Conservation (phyloP, 2,888 invertebrate genomes). For the Toxonevra muliebris region DNA sequence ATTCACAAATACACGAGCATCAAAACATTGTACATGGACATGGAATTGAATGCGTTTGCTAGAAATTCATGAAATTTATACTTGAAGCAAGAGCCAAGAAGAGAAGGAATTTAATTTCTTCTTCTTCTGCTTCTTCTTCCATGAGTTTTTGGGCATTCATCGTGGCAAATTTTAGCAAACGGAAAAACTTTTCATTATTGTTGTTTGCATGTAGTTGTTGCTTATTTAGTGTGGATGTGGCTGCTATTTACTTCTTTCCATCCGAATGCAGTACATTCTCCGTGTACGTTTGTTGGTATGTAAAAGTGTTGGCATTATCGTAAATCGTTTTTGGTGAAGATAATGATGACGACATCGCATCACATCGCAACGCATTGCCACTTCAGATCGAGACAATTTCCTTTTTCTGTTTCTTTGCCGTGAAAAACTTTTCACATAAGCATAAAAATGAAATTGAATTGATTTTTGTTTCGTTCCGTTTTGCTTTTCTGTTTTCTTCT, state of each 20-base stretch:
- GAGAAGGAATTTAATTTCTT: too few species aligned
- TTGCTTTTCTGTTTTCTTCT: too few species aligned
- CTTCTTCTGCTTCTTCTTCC: too few species aligned
- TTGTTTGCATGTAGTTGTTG: not conserved
- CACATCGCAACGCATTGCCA: too few species aligned
- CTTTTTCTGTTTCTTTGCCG: too few species aligned
- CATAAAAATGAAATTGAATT: constrained; percentile 52
- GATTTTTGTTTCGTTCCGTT: constrained; percentile 43
- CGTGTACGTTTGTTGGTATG: constrained; percentile 33
- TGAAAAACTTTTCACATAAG: constrained; percentile 53
- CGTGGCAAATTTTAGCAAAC: not conserved
- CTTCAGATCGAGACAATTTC: constrained; percentile 5
- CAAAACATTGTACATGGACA: constrained; percentile 6
- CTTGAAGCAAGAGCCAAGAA: too few species aligned
- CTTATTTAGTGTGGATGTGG: too few species aligned
- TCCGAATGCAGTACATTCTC: too few species aligned
- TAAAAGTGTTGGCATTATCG: constrained; percentile 56
- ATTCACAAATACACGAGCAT: constrained; percentile 21
- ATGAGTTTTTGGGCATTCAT: too few species aligned
- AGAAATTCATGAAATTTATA: too few species aligned
- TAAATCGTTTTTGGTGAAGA: constrained; percentile 55
- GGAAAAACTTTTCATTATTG: constrained; percentile 14
- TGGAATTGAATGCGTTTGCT: not conserved
- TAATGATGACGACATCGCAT: constrained; percentile 50
- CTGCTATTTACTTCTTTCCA: not conserved